Percentiles rank a stretch among this genome's conserved stretches.
Conservation (phyloP, 2,888 invertebrate genomes). For the Exephanes ischioxanthus region DNA sequence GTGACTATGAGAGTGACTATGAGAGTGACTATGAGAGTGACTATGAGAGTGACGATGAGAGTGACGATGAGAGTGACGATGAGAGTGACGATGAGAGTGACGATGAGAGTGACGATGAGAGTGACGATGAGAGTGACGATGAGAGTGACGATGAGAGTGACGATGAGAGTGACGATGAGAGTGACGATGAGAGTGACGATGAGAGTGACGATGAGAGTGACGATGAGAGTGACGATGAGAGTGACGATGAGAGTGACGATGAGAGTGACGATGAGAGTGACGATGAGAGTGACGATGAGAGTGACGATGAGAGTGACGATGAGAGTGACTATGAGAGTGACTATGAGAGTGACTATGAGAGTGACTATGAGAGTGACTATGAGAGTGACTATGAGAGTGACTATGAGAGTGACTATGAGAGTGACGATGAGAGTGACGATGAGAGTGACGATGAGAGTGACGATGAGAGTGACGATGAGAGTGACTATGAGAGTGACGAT, state of each 20-base stretch:
- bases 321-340: slow-evolving; percentile 68
- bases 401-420: background rate
- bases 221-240: too few relatives aligned
- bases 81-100: too few relatives aligned
- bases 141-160: background rate
- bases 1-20: slow-evolving; percentile 61
- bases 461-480: background rate
- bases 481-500: slow-evolving; percentile 54
- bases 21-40: slow-evolving; percentile 34
- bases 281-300: slow-evolving; percentile 63
- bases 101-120: background rate
- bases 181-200: background rate
- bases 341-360: too few relatives aligned
- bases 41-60: background rate
- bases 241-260: too few relatives aligned
- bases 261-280: slow-evolving; percentile 32
- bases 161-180: slow-evolving; percentile 60
- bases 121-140: slow-evolving; percentile 73
- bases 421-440: slow-evolving; percentile 68
- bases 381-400: slow-evolving; percentile 36
- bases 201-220: slow-evolving; percentile 69
- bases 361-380: slow-evolving; percentile 62
- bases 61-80: slow-evolving; percentile 69
- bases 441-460: slow-evolving; percentile 65
- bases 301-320: background rate